phyloP scores from a whole-genome alignment of 2,113 vertebrate genomes.

The Candoia aspera region DNA sequence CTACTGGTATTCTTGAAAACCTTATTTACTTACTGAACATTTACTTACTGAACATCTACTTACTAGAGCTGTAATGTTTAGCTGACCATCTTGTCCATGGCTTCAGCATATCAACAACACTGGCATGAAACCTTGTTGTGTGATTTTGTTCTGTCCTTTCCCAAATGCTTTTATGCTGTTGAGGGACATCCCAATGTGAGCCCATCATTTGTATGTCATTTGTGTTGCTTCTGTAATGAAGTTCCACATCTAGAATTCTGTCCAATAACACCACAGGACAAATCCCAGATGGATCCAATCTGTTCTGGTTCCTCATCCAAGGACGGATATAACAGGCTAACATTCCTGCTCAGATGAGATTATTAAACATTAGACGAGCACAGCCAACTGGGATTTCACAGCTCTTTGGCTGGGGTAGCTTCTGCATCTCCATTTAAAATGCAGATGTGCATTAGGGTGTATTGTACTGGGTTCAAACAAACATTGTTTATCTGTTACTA shows the following conservation, averaged over 20 bases:
- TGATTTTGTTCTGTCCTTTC: neutral
- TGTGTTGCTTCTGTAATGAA: neutral
- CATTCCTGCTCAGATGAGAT: neutral
- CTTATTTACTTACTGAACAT: neutral
- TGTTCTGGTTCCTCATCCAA: slow-evolving; percentile 23
- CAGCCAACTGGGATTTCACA: neutral
- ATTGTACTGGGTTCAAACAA: neutral
- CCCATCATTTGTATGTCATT: neutral
- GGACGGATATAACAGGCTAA: neutral
- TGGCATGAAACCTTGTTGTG: neutral
- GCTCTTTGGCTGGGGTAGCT: neutral
- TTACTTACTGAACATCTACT: neutral
- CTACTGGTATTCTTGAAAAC: neutral
- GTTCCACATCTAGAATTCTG: slow-evolving; percentile 1
- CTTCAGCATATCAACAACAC: neutral
- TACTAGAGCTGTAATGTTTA: neutral
- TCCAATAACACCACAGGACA: neutral
- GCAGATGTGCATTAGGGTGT: neutral
- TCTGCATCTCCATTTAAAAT: neutral
- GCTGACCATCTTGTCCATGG: too few relatives aligned
- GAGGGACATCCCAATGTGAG: neutral
- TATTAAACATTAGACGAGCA: neutral
- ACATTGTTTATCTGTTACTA: neutral
- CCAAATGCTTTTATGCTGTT: neutral
- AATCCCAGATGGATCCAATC: neutral